These are phyloP conservation scores for Falcunculus frontatus DNA, from an alignment of 2,113 vertebrate genomes.

Conservation along the genomic window DNA sequence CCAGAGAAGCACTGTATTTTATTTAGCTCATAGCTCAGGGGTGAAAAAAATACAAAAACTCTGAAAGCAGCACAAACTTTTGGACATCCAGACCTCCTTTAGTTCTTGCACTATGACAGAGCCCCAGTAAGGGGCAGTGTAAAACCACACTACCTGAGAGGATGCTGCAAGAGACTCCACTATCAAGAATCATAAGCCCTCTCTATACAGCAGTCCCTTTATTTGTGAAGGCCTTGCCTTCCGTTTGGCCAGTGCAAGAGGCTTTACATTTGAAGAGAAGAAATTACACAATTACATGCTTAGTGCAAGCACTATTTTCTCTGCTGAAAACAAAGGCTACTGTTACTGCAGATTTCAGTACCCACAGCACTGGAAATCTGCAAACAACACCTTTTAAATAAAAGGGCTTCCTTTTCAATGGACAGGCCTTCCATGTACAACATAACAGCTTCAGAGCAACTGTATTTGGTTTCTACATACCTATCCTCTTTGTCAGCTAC, in stretches of 20 bases:
- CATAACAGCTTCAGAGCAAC: neutral
- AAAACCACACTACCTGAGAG: neutral
- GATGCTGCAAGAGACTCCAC: neutral
- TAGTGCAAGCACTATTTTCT: neutral
- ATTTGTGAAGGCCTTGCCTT: neutral
- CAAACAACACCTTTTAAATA: neutral
- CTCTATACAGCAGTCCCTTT: neutral
- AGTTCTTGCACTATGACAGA: neutral
- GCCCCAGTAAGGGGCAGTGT: conserved; percentile 51
- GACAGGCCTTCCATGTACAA: neutral
- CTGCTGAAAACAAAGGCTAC: neutral
- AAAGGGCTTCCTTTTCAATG: neutral
- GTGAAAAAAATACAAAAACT: neutral
- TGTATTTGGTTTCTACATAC: neutral
- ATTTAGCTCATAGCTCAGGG: neutral
- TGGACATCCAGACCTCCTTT: neutral
- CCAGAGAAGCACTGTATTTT: neutral
- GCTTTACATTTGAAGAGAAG: neutral
- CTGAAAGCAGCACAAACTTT: neutral
- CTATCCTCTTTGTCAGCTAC: neutral
- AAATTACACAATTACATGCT: neutral
- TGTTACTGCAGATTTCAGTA: neutral
- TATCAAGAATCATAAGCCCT: neutral
- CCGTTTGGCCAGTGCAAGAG: neutral
- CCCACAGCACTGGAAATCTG: neutral